These are phyloP conservation scores for Ranitomeya variabilis DNA, from an alignment of 2,113 vertebrate species.

Conservation along the genomic window DNA sequence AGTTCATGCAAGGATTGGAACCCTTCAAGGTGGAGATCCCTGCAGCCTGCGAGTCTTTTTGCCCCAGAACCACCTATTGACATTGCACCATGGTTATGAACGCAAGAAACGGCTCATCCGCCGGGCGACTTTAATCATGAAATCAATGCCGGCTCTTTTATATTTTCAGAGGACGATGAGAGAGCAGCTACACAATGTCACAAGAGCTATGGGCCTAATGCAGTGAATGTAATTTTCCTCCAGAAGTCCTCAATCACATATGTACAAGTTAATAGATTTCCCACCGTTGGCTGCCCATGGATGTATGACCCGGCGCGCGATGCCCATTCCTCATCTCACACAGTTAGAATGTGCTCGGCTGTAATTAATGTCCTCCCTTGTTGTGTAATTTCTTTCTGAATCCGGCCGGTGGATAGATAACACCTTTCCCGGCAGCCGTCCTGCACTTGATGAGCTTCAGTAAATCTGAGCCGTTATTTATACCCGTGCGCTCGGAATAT, in stretches of 20 bases:
- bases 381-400: not conserved
- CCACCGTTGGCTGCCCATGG: not conserved
- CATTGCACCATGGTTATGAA: not conserved
- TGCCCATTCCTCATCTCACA: not conserved
- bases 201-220: not conserved
- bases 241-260: slow-evolving; percentile 26
- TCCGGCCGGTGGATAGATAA: not conserved
- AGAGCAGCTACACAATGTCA: slow-evolving; percentile 19
- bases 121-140: not conserved
- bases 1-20: too few relatives aligned
- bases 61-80: not conserved
- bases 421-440: slow-evolving; percentile 7
- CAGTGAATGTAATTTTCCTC: slow-evolving; percentile 27
- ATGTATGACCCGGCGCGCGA: not conserved
- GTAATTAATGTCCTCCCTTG: not conserved
- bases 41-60: too few relatives aligned
- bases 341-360: not conserved
- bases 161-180: not conserved
- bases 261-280: slow-evolving; percentile 37
- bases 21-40: too few relatives aligned
- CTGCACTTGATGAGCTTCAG: not conserved
- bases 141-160: not conserved
- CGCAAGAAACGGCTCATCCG: not conserved
- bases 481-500: not conserved
- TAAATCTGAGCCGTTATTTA: slow-evolving; percentile 1